Evolutionary conservation across 2,113 vertebrate species (phyloP), one percentile per base, ranked within the genome.

Genomic region (Varanus komodoensis): DNA sequence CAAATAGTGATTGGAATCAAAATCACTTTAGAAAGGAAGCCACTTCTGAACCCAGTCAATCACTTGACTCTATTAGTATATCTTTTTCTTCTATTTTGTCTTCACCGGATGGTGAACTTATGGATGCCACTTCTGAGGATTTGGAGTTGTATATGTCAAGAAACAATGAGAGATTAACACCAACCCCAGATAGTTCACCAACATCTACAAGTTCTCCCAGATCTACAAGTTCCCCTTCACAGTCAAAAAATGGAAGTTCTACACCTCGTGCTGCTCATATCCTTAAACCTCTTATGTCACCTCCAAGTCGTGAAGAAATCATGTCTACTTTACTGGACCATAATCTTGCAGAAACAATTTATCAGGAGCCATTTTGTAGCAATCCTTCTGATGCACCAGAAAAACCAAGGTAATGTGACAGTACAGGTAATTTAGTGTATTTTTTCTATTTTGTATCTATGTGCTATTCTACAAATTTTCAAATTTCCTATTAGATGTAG

Each of bases 241-340:
- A 99, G 6, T 97, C 98, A 82, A 99, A 98, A 94, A 97, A 97
- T 84, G 97, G 97, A 83, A 98, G 94, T 95, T 98, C 98, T 92
- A 96, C 96, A 54, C 97, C 97, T 95, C 98, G 98, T 74, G 94
- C 97, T 48, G 98, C 98, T 89, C 98, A 98, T 92, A 96, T 99
- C 87, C 98, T 99, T 93, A 99, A 99, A 95, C 99, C 99, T 78
- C 98, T 99, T 34, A 99, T 99, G 99, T 99, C 98, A 57, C 99
- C 99, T 64, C 99, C 99, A 32, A 99, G 98, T 94, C 98, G 98
- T 68, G 99, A 99, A 90, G 99, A 99, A 97, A 99, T 99, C 92
- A 96, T 99, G 95, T 97, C 98, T 95, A 99, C 98, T 85, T 96
- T 99, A 79, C 90, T 98, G 87, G 98, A 99, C 94, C 97, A 99